Base-by-base conservation (phyloP, 2,797 vertebrate species). In the Myotis daubentonii region DNA sequence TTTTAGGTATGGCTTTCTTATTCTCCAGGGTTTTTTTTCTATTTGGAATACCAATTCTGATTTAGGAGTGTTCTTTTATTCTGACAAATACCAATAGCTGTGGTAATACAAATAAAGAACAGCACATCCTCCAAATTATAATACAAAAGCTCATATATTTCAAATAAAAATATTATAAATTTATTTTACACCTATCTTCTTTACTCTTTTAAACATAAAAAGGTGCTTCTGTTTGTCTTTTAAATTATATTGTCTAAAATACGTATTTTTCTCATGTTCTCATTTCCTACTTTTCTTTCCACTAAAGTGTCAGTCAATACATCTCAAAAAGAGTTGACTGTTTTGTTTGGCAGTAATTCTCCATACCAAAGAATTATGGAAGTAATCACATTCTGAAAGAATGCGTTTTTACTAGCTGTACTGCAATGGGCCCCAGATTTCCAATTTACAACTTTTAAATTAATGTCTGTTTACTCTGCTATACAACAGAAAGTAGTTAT, bases 381-480 rank as follows among this genome's bases (percentile, higher is more conserved):
- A 97, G 93, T 89, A 97, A 97, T 98, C 96, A 95, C 0, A 0
- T 71, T 94, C 96, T 83, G 60, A 85, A 96, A 92, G 92, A 97
- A 94, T 97, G 72, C 51, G 23, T 97, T 85, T 97, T 89, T 96
- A 91, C 93, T 95, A 86, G 76, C 93, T 94, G 4, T 0, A 93
- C 60, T 74, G 88, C 87, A 96, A 95, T 47, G 81, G 70, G 60
- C 92, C 93, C 97, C 91, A 84, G 94, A 96, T 97, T 98, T 98
- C 94, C 81, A 97, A 97, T 97, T 97, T 97, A 91, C 81, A 72
- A 96, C 88, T 96, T 97, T 97, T 96, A 97, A 98, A 98, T 97
- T 97, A 98, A 98, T 95, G 93, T 85, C 22, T 95, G 62, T 97
- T 98, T 98, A 96, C 84, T 96, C 94, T 96, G 76, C 85, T 95